Conservation (phyloP, 2,113 vertebrate species). For the Dasypus novemcinctus region DNA sequence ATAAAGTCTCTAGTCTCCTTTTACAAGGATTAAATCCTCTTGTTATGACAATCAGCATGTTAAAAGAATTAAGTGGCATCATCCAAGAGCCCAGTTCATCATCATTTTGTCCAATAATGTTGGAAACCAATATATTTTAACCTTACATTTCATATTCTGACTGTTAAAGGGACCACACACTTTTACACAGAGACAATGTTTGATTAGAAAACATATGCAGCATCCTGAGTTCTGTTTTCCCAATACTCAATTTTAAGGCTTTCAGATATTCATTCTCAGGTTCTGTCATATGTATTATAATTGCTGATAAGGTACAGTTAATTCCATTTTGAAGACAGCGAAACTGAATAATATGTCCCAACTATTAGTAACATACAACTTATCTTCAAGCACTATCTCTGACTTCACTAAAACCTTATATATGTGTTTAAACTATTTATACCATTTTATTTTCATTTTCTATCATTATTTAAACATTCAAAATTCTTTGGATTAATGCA, state of each 20-base stretch:
- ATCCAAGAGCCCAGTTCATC: background rate
- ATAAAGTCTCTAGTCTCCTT: background rate
- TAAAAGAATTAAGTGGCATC: conserved; percentile 1
- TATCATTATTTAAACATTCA: background rate
- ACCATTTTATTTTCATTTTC: conserved; percentile 16
- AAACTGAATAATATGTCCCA: conserved; percentile 18
- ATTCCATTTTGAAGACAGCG: conserved; percentile 1
- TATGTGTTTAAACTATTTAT: background rate
- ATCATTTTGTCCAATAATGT: background rate
- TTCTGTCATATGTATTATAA: background rate
- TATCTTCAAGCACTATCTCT: background rate
- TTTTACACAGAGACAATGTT: background rate
- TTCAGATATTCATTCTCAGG: background rate
- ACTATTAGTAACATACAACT: background rate
- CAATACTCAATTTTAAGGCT: background rate
- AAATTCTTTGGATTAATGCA: background rate
- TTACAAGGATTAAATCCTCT: background rate
- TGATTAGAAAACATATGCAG: background rate
- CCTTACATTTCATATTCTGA: background rate
- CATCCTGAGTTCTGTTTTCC: background rate
- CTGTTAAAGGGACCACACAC: background rate
- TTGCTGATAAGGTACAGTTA: background rate
- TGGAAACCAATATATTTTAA: background rate
- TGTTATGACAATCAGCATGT: background rate
- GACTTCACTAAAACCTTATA: background rate